A percentile compares a stretch with the other conserved stretches of the same genome.
Conservation (phyloP, 2,888 invertebrate species). For the Sceliomorpha sp. region DNA sequence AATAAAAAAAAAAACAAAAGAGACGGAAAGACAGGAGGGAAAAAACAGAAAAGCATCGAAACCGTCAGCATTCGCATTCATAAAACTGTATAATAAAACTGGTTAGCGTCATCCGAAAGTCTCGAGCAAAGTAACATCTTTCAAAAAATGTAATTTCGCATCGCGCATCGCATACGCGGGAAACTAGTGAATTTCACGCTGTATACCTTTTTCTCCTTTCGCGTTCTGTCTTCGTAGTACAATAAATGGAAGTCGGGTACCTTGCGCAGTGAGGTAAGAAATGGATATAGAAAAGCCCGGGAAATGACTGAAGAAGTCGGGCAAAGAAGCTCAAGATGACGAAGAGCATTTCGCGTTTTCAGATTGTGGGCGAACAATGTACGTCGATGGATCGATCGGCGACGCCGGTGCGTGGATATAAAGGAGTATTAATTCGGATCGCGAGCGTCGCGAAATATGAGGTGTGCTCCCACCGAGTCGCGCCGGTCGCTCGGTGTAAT, state of each 20-base stretch:
- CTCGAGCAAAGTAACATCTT: too few species aligned
- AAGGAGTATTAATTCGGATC: constrained; percentile 16
- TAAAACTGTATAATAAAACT: too few species aligned
- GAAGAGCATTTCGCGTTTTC: constrained; percentile 1
- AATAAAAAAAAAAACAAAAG: too few species aligned
- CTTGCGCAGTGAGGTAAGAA: constrained; percentile 5
- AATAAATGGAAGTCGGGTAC: constrained; percentile 10
- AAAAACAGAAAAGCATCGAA: too few species aligned
- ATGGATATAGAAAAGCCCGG: constrained; percentile 4
- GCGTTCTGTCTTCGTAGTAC: neutral
- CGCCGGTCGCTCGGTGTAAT: constrained; percentile 43
- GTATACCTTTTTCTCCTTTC: constrained; percentile 1
- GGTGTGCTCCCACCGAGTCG: constrained; percentile 22
- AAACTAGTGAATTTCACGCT: constrained; percentile 6
- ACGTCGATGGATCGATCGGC: constrained; percentile 21
- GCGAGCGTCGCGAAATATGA: constrained; percentile 13
- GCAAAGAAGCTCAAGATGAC: neutral
- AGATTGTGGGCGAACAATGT: constrained; percentile 24
- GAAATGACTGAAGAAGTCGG: constrained; percentile 8
- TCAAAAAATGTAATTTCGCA: neutral
- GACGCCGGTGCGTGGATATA: neutral
- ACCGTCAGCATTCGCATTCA: too few species aligned
- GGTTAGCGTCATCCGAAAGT: too few species aligned
- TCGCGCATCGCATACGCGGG: neutral
- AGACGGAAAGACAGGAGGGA: too few species aligned